phyloP scores from a whole-genome alignment of 1,140 invertebrate genomes.

The Nasonia giraulti region DNA sequence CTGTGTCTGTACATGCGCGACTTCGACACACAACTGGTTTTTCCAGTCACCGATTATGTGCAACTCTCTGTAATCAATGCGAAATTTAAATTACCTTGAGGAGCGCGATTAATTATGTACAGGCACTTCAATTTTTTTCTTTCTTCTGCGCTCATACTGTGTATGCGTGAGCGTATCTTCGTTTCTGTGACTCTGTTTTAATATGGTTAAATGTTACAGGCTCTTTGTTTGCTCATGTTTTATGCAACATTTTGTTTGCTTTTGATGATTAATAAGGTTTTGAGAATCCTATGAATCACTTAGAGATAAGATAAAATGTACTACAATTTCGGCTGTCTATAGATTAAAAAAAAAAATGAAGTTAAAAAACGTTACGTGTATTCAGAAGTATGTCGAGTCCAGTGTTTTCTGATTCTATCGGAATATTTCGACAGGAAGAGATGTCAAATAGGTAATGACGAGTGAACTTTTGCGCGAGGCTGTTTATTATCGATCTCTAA shows the following conservation, averaged over 20 bases:
- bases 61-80: slow-evolving; percentile 3
- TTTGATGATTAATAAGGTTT: background rate
- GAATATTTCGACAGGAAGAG: background rate
- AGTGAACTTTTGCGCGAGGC: too few relatives aligned
- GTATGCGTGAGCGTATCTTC: background rate
- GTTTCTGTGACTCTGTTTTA: background rate
- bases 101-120: slow-evolving; percentile 7
- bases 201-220: background rate
- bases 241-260: background rate
- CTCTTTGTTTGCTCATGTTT: background rate
- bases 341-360: too few relatives aligned
- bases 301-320: background rate
- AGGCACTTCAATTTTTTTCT: slow-evolving; percentile 1
- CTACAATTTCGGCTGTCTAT: background rate
- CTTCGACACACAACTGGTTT: slow-evolving; percentile 7
- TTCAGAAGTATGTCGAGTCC: background rate
- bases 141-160: background rate
- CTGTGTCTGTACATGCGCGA: background rate
- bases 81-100: slow-evolving; percentile 22
- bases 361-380: background rate
- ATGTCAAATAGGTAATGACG: too few relatives aligned
- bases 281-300: background rate
- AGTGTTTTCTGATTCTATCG: background rate
- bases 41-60: slow-evolving; percentile 13
- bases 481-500: background rate